A percentile compares a stretch with the other conserved stretches of the same genome.
Conservation (phyloP, 2,797 vertebrate species). For the Pristis pectinata region DNA sequence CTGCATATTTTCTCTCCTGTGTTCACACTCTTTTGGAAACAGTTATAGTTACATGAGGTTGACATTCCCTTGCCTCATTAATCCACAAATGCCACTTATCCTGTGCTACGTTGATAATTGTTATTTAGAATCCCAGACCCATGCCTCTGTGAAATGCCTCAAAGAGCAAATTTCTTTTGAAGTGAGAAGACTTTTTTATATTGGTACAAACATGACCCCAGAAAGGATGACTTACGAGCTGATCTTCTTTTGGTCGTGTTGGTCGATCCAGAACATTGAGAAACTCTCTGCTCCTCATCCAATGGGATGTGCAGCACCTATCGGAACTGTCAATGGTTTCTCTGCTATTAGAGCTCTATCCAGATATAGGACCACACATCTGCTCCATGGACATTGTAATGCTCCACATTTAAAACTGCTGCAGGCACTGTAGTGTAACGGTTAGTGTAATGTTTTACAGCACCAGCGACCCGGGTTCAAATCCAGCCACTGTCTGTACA, state of each 20-base stretch:
- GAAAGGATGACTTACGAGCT: background rate
- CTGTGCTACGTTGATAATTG: background rate
- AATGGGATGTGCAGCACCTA: background rate
- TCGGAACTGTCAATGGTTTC: background rate
- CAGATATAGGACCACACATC: background rate
- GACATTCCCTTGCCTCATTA: background rate
- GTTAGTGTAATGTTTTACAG: too few relatives aligned
- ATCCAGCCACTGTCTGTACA: too few relatives aligned
- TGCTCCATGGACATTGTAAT: background rate
- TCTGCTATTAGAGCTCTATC: background rate
- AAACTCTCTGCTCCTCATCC: background rate
- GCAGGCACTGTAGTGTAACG: too few relatives aligned
- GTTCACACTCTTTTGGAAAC: background rate
- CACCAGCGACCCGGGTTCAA: too few relatives aligned
- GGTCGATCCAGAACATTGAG: background rate
- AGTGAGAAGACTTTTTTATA: background rate
- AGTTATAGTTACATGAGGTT: background rate
- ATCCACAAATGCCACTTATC: background rate
- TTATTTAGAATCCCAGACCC: background rate
- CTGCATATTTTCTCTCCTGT: slow-evolving; percentile 16
- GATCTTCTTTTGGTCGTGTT: background rate
- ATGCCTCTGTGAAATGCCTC: background rate
- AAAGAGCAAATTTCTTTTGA: background rate
- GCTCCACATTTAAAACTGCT: background rate
- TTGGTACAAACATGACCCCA: background rate